phyloP scores from a whole-genome alignment of 2,888 invertebrate species.

The Rhabditoides inermis region DNA sequence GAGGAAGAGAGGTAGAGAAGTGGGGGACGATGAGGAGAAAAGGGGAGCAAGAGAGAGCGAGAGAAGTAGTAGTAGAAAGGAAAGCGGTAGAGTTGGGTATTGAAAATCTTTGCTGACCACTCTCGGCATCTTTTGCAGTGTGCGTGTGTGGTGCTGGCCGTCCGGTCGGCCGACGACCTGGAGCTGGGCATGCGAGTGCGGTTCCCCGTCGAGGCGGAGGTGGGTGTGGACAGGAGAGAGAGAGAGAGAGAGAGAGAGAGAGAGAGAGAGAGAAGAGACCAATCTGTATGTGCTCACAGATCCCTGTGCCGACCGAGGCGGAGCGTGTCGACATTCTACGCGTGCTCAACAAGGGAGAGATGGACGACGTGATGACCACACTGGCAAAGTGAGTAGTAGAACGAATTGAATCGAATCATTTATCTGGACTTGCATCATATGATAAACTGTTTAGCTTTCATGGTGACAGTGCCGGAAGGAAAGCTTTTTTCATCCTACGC shows the following conservation, averaged over 20 bases:
- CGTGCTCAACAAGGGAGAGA: not conserved
- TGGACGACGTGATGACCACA: constrained; percentile 1
- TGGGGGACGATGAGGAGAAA: not conserved
- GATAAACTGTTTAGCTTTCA: no score
- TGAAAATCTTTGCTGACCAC: no score
- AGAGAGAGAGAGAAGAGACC: constrained; percentile 5
- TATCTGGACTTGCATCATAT: no score
- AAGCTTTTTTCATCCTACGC: no score
- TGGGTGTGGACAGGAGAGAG: constrained; percentile 9
- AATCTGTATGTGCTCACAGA: constrained; percentile 10
- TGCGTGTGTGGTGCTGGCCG: constrained; percentile 28
- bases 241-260: not conserved
- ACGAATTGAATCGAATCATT: constrained; percentile 8
- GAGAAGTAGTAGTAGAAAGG: not conserved
- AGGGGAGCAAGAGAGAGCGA: not conserved
- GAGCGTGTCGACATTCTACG: not conserved
- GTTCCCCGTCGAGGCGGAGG: constrained; percentile 31
- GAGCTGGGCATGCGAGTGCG: constrained; percentile 30
- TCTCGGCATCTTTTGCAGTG: no score
- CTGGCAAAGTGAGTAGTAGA: not conserved
- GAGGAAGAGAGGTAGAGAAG: not conserved
- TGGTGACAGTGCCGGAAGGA: no score
- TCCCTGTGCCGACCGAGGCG: constrained; percentile 9
- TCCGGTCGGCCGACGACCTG: constrained; percentile 28
- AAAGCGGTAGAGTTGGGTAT: not conserved